phyloP scores from a whole-genome alignment of 2,113 vertebrate genomes.

The Mastomys natalensis region DNA sequence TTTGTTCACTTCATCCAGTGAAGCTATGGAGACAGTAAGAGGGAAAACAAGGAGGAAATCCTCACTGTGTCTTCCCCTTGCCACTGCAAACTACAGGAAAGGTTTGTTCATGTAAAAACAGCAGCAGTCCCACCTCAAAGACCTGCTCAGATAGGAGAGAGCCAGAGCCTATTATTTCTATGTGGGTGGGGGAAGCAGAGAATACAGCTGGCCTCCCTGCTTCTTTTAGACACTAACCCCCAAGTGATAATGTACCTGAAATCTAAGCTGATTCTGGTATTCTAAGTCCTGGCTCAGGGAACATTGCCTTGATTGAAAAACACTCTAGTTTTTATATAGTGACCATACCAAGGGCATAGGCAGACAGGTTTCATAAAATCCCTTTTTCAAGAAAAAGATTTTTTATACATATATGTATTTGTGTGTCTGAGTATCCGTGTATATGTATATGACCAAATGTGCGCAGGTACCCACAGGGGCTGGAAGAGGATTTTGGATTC shows the following conservation, averaged over 20 bases:
- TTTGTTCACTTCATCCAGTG: neutral
- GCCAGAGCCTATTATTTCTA: neutral
- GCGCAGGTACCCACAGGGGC: too few relatives aligned
- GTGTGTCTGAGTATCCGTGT: neutral
- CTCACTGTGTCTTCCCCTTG: neutral
- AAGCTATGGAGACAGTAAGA: neutral
- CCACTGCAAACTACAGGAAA: neutral
- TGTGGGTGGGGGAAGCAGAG: neutral
- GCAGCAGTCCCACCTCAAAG: neutral
- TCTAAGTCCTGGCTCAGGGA: neutral
- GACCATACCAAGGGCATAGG: neutral
- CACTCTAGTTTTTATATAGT: neutral
- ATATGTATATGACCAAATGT: neutral
- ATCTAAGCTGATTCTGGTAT: conserved; percentile 22
- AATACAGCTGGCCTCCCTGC: neutral
- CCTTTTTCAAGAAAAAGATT: neutral
- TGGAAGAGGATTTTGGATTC: neutral
- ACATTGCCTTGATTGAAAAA: neutral
- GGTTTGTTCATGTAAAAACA: conserved; percentile 10
- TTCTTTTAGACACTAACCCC: neutral
- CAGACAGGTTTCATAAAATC: neutral
- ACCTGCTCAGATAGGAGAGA: neutral
- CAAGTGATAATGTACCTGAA: neutral
- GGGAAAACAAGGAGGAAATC: neutral
- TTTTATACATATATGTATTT: neutral